A percentile compares a stretch with the other conserved stretches of the same genome.
These are phyloP conservation scores for Argya squamiceps DNA, from an alignment of 2,797 vertebrate species.

Conservation along the genomic window DNA sequence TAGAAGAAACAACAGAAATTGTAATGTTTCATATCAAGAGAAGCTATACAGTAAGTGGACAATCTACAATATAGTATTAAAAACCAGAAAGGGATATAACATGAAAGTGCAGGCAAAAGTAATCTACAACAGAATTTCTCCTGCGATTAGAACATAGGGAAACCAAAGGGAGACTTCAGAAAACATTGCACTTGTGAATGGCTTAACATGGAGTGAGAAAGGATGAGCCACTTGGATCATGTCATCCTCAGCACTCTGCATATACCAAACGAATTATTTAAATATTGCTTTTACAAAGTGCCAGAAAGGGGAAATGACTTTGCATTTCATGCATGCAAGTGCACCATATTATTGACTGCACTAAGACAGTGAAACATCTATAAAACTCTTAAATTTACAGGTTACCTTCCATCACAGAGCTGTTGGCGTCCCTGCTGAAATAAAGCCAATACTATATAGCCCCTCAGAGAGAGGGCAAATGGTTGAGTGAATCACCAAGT, in stretches of 20 bases:
- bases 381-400: background rate
- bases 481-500: background rate
- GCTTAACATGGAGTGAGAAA: background rate
- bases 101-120: background rate
- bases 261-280: too few relatives aligned
- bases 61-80: background rate
- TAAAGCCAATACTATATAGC: background rate
- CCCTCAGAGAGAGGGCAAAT: background rate
- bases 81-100: background rate
- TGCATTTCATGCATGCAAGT: background rate
- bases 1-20: constrained; percentile 67
- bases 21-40: background rate
- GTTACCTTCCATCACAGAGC: background rate
- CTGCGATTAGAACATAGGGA: background rate
- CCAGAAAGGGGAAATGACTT: background rate
- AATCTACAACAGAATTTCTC: background rate
- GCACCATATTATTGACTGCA: background rate
- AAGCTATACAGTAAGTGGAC: background rate
- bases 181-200: background rate
- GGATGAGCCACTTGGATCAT: background rate
- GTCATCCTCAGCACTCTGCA: background rate
- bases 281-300: background rate
- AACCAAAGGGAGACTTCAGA: background rate
- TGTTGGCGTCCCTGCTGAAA: background rate
- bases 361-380: background rate